Conservation (phyloP, 2,888 invertebrate genomes). For the Euplagia quadripunctaria region DNA sequence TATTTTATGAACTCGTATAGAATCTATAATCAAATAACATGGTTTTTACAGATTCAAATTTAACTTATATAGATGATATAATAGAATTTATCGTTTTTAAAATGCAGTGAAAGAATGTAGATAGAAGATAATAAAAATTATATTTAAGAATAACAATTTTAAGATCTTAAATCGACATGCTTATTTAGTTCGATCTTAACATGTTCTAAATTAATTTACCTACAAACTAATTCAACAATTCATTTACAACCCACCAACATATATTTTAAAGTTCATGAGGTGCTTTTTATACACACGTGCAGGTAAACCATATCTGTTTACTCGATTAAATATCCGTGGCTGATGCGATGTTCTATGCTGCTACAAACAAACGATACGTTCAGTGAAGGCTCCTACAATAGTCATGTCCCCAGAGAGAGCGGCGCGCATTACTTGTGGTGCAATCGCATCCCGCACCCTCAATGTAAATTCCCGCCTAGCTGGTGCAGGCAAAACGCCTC, state of each 20-base stretch:
- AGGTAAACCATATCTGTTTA: slow-evolving; percentile 8
- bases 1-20: slow-evolving; percentile 43
- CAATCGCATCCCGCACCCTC: slow-evolving; percentile 73
- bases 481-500: slow-evolving; percentile 71
- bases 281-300: slow-evolving; percentile 25
- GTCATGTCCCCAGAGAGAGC: slow-evolving; percentile 77
- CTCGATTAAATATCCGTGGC: not conserved
- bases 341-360: slow-evolving; percentile 31
- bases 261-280: slow-evolving; percentile 23
- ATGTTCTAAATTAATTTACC: slow-evolving; percentile 41
- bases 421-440: slow-evolving; percentile 79
- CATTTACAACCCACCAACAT: slow-evolving; percentile 43
- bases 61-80: slow-evolving; percentile 10
- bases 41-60: slow-evolving; percentile 20
- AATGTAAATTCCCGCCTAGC: slow-evolving; percentile 77
- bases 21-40: slow-evolving; percentile 29
- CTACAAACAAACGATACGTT: slow-evolving; percentile 81
- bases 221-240: slow-evolving; percentile 52
- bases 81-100: not conserved
- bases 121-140: slow-evolving; percentile 8
- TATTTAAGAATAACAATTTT: slow-evolving; percentile 11
- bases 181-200: slow-evolving; percentile 31
- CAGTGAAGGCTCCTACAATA: slow-evolving; percentile 80
- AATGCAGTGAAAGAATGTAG: slow-evolving; percentile 10
- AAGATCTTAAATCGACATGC: slow-evolving; percentile 34